Evolutionary conservation across 2,888 invertebrate species (phyloP).

Genomic region (Sialis fuliginosa): DNA sequence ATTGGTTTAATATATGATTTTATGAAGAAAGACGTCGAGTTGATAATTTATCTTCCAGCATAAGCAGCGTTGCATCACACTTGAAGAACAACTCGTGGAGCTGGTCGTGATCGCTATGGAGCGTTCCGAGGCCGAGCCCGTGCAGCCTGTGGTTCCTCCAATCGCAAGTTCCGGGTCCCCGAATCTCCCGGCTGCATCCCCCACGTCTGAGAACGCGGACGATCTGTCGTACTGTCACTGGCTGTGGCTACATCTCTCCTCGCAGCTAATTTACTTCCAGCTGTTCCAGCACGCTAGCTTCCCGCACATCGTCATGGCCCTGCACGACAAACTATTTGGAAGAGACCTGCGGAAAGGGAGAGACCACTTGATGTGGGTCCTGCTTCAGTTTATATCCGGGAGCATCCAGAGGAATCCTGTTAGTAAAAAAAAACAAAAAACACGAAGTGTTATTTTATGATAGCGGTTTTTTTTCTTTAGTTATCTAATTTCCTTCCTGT

Average conservation of each 20-base stretch:
- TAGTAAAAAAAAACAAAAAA: constrained; percentile 16
- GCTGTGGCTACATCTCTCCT: constrained; percentile 85
- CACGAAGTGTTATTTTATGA: background rate
- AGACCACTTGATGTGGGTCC: constrained; percentile 98
- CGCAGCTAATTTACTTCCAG: constrained; percentile 88
- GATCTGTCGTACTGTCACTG: constrained; percentile 52
- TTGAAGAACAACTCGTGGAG: constrained; percentile 87
- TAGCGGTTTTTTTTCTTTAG: constrained; percentile 24
- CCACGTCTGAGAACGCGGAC: constrained; percentile 33
- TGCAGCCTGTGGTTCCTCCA: background rate
- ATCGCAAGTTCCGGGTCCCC: background rate
- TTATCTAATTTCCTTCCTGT: constrained; percentile 77
- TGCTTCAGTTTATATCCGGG: constrained; percentile 92
- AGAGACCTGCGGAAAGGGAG: constrained; percentile 75
- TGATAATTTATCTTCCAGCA: constrained; percentile 27
- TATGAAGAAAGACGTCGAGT: background rate
- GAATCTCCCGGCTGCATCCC: background rate
- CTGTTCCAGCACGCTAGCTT: constrained; percentile 88
- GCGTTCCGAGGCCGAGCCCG: constrained; percentile 50
- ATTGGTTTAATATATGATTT: background rate
- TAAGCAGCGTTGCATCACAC: constrained; percentile 69
- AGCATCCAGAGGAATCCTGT: constrained; percentile 88
- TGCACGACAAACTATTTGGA: constrained; percentile 67
- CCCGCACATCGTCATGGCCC: constrained; percentile 75
- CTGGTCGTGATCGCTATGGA: constrained; percentile 86